These are phyloP conservation scores for Etheostoma cragini DNA, from an alignment of 2,113 vertebrate species.

Conservation along the genomic window DNA sequence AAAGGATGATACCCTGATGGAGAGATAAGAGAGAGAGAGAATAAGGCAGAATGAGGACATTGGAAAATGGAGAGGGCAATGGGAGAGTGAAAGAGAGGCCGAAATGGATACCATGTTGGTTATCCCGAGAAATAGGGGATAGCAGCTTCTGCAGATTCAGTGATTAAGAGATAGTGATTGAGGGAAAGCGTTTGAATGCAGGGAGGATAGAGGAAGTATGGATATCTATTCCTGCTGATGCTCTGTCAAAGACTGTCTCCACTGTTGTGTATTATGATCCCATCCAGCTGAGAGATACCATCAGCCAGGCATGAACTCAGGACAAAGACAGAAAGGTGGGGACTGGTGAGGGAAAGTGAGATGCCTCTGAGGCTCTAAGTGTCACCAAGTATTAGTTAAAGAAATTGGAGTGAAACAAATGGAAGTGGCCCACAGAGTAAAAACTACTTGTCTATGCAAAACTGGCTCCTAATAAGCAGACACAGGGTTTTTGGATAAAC, in stretches of 20 bases:
- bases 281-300: slow-evolving; percentile 53
- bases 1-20: slow-evolving; percentile 75
- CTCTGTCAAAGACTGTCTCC: slow-evolving; percentile 59
- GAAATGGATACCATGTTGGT: slow-evolving; percentile 59
- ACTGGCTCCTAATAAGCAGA: slow-evolving; percentile 57
- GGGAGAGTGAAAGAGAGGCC: slow-evolving; percentile 57
- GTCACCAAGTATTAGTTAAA: slow-evolving; percentile 49
- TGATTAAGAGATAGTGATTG: slow-evolving; percentile 67
- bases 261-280: slow-evolving; percentile 69
- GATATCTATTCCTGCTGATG: slow-evolving; percentile 65
- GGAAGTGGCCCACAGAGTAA: slow-evolving; percentile 52
- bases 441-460: slow-evolving; percentile 63
- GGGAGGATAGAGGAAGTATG: slow-evolving; percentile 50
- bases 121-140: slow-evolving; percentile 48
- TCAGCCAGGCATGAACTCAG: slow-evolving; percentile 47
- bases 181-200: slow-evolving; percentile 52
- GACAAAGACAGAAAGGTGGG: slow-evolving; percentile 36
- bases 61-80: slow-evolving; percentile 61
- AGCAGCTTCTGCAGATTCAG: slow-evolving; percentile 53
- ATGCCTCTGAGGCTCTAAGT: slow-evolving; percentile 39
- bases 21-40: slow-evolving; percentile 73
- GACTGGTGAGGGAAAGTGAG: slow-evolving; percentile 37
- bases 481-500: slow-evolving; percentile 57
- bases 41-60: slow-evolving; percentile 59
- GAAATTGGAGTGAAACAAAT: slow-evolving; percentile 9